phyloP scores from a whole-genome alignment of 2,797 vertebrate genomes.

The Protosalanx chinensis region DNA sequence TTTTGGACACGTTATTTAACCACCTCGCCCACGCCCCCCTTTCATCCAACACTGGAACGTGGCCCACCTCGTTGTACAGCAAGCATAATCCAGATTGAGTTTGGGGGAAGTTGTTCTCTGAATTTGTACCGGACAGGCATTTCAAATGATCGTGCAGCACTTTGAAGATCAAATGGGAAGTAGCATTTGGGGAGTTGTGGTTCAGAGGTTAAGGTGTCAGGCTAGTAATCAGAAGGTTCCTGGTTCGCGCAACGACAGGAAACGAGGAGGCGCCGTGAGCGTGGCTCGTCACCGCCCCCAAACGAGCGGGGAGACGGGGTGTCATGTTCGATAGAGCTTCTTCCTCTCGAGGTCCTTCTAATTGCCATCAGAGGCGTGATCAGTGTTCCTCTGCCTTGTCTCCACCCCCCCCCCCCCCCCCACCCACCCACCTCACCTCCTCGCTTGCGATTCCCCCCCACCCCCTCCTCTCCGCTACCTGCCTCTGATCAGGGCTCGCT shows the following conservation, averaged over 20 bases:
- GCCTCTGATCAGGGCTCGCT: conserved; percentile 25
- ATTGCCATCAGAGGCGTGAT: conserved; percentile 46
- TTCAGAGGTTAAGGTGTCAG: too few relatives aligned
- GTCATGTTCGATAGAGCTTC: conserved; percentile 33
- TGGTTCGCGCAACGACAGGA: too few relatives aligned
- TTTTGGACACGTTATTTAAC: neutral
- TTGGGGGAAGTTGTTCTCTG: conserved; percentile 33
- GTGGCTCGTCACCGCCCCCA: conserved; percentile 18
- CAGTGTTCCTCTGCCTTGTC: conserved; percentile 20
- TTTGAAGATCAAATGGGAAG: too few relatives aligned
- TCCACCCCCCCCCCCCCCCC: neutral
- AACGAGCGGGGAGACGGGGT: conserved; percentile 25
- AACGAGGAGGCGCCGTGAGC: conserved; percentile 1
- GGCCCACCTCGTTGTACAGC: neutral
- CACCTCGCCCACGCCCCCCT: too few relatives aligned
- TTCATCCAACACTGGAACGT: too few relatives aligned
- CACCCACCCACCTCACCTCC: conserved; percentile 22
- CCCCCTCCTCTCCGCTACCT: conserved; percentile 4
- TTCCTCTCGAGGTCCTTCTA: conserved; percentile 20
- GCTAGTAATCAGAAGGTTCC: too few relatives aligned
- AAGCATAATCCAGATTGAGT: neutral
- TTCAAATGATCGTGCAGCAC: too few relatives aligned
- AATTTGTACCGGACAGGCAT: conserved; percentile 40
- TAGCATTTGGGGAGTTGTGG: too few relatives aligned
- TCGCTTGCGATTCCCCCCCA: conserved; percentile 18